A percentile compares a stretch with the other conserved stretches of the same genome.
These are phyloP conservation scores for Cylindroiulus punctatus DNA, from an alignment of 2,888 invertebrate genomes.

Conservation along the genomic window DNA sequence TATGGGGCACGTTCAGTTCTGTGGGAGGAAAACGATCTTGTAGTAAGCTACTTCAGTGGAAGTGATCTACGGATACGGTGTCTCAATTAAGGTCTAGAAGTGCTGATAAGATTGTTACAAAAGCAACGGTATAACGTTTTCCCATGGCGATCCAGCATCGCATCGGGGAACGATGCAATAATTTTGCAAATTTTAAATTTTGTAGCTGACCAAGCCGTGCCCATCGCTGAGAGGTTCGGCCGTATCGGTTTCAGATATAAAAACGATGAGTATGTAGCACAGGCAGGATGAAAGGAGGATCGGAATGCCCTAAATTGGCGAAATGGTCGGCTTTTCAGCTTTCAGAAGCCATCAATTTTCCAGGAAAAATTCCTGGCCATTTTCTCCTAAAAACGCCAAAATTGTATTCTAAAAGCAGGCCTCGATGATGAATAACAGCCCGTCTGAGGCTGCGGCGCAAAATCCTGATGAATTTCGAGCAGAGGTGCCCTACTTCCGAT, in stretches of 20 bases:
- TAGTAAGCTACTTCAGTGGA: too few relatives aligned
- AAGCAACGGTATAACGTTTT: too few relatives aligned
- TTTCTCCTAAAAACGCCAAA: slow-evolving; percentile 27
- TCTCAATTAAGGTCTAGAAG: too few relatives aligned
- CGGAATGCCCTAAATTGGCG: slow-evolving; percentile 32
- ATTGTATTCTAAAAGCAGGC: slow-evolving; percentile 2
- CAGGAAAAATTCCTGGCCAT: not conserved
- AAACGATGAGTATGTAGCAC: slow-evolving; percentile 11
- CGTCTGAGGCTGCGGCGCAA: not conserved
- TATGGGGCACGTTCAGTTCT: too few relatives aligned
- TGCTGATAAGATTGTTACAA: too few relatives aligned
- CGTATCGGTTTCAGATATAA: not conserved
- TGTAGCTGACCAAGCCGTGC: not conserved
- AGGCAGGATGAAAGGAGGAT: not conserved
- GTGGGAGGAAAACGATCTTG: too few relatives aligned
- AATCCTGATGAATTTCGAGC: slow-evolving; percentile 32
- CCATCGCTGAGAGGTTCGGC: not conserved
- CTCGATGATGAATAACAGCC: slow-evolving; percentile 25
- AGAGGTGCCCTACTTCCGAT: slow-evolving; percentile 26
- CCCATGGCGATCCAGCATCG: too few relatives aligned
- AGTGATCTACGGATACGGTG: too few relatives aligned
- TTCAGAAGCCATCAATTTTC: slow-evolving; percentile 26
- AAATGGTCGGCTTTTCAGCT: slow-evolving; percentile 13
- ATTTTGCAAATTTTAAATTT: not conserved
- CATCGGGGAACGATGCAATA: too few relatives aligned